These are phyloP conservation scores for Lutjanus erythropterus DNA, from an alignment of 2,113 vertebrate species.

Conservation along the genomic window DNA sequence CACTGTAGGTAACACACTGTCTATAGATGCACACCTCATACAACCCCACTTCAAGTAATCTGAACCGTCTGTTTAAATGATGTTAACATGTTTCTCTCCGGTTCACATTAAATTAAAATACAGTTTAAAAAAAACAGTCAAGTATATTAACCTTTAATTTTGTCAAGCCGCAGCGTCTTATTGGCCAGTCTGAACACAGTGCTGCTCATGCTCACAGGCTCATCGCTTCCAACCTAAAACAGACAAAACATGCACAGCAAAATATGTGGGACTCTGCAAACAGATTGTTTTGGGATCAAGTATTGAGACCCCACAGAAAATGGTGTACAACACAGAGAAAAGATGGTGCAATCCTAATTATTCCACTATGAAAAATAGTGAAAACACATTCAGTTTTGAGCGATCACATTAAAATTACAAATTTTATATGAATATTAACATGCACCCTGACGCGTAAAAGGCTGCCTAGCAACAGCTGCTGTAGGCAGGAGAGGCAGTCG, in stretches of 20 bases:
- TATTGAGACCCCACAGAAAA: not conserved
- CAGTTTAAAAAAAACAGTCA: conserved; percentile 15
- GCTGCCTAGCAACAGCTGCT: conserved; percentile 35
- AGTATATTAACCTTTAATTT: conserved; percentile 78
- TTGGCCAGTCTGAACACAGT: conserved; percentile 81
- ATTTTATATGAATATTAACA: conserved; percentile 13
- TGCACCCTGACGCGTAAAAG: not conserved
- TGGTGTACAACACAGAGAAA: not conserved
- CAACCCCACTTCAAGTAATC: too few relatives aligned
- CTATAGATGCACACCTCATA: too few relatives aligned
- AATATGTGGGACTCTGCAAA: not conserved
- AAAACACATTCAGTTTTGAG: not conserved
- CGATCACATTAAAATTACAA: not conserved
- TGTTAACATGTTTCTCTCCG: not conserved
- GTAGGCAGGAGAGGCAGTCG: not conserved
- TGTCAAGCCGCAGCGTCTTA: conserved; percentile 83
- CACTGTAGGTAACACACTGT: too few relatives aligned
- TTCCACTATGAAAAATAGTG: not conserved
- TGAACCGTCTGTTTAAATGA: too few relatives aligned
- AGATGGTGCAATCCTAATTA: not conserved
- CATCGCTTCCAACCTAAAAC: conserved; percentile 78
- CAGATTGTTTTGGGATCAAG: not conserved
- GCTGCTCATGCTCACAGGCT: conserved; percentile 74
- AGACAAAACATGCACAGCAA: not conserved
- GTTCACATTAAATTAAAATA: conserved; percentile 7